These are phyloP conservation scores for Mirounga angustirostris DNA, from an alignment of 2,113 vertebrate genomes.

Conservation along the genomic window DNA sequence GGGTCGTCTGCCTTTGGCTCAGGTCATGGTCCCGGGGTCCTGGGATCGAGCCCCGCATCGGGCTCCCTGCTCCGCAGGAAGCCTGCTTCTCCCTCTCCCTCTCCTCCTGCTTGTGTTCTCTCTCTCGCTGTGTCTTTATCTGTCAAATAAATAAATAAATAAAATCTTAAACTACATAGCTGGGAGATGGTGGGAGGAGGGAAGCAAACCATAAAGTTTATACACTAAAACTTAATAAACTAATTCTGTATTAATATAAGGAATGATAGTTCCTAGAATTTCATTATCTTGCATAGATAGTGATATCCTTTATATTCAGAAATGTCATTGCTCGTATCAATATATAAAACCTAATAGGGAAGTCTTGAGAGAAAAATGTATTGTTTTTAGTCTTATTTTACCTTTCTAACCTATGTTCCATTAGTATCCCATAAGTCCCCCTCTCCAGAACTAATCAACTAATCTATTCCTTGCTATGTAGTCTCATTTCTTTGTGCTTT, in stretches of 20 bases:
- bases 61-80: no score
- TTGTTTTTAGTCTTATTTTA: background rate
- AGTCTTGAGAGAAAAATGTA: background rate
- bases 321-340: background rate
- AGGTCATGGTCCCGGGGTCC: no score
- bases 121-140: no score
- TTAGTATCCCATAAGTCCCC: background rate
- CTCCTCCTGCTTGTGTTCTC: no score
- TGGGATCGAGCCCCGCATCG: no score
- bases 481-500: background rate
- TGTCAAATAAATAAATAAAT: no score
- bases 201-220: background rate
- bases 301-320: background rate
- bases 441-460: background rate
- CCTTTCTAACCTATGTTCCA: background rate
- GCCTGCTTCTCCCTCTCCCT: no score
- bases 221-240: background rate
- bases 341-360: background rate
- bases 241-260: background rate
- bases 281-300: background rate
- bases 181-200: rapidly evolving
- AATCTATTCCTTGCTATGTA: background rate
- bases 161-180: background rate
- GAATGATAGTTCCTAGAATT: background rate
- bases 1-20: no score